These are phyloP conservation scores for Plagiodera versicolora DNA, from an alignment of 2,888 invertebrate genomes.

Conservation along the genomic window DNA sequence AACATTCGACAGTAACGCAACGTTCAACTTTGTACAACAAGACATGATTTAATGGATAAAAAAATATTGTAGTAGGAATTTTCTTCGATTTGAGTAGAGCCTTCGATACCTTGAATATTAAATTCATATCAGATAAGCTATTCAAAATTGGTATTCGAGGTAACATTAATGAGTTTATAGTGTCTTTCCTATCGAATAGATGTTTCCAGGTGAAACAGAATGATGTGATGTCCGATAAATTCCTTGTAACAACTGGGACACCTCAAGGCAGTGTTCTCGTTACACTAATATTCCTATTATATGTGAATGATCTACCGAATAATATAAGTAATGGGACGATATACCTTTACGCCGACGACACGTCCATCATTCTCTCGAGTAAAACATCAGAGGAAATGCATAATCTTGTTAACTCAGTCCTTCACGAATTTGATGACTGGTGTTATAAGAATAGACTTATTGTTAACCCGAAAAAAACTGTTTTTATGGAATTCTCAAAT, in stretches of 20 bases:
- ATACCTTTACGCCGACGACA: neutral
- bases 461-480: neutral
- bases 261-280: neutral
- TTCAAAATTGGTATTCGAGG: neutral
- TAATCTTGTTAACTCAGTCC: neutral
- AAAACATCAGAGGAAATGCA: neutral
- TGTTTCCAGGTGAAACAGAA: neutral
- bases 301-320: neutral
- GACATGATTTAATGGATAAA: constrained; percentile 1
- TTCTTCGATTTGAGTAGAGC: constrained; percentile 3
- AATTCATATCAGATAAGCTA: neutral
- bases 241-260: too few species aligned
- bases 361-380: constrained; percentile 1
- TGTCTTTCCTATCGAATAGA: neutral
- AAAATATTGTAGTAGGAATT: neutral
- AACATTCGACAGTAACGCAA: neutral
- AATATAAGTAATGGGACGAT: too few species aligned
- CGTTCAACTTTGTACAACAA: neutral
- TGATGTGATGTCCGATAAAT: neutral
- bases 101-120: neutral
- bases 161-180: neutral
- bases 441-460: neutral
- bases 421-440: constrained; percentile 4
- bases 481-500: neutral
- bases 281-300: neutral